Conservation (phyloP, 2,113 vertebrate species). For the Sterna hirundo region DNA sequence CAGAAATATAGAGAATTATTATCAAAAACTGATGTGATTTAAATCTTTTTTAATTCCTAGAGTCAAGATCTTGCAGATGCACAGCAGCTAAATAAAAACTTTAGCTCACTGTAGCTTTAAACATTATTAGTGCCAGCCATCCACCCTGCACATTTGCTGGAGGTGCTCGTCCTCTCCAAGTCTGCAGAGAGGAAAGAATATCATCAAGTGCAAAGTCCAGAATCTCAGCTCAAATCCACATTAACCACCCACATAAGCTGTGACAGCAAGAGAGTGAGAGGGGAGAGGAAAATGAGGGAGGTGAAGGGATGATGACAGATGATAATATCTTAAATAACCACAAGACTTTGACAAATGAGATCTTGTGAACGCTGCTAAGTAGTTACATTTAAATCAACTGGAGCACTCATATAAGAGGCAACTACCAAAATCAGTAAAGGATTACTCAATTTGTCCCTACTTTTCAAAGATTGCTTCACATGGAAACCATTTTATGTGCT, state of each 20-base stretch:
- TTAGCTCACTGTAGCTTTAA: not conserved
- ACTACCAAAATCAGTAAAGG: constrained; percentile 17
- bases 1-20: not conserved
- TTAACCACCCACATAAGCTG: not conserved
- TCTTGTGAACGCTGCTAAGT: not conserved
- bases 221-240: not conserved
- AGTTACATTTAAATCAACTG: constrained; percentile 20
- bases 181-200: not conserved
- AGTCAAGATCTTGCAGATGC: not conserved
- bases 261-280: not conserved
- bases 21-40: not conserved
- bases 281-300: constrained; percentile 14
- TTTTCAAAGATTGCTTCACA: constrained; percentile 27
- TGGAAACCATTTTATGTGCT: not conserved
- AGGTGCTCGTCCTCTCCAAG: not conserved
- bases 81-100: not conserved
- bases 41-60: not conserved
- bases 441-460: constrained; percentile 31
- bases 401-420: not conserved
- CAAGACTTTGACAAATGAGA: constrained; percentile 40
- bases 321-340: constrained; percentile 53
- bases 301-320: constrained; percentile 55
- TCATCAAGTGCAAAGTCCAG: not conserved
- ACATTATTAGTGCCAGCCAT: not conserved
- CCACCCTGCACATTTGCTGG: not conserved